Conservation (phyloP, 2,113 vertebrate genomes). For the Lanius collurio region DNA sequence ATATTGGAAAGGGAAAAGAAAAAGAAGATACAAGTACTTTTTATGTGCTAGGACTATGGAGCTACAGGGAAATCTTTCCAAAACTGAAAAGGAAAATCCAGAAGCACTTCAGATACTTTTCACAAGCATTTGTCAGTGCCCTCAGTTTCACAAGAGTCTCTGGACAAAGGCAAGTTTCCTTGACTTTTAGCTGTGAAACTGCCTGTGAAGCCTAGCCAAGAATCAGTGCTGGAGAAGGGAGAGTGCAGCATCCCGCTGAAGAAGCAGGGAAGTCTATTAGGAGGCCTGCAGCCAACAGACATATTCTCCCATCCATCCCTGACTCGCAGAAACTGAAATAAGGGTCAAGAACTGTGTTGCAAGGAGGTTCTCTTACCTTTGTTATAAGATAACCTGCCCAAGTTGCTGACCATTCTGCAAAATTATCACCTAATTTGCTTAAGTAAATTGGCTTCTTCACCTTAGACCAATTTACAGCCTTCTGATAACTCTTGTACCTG, state of each 20-base stretch:
- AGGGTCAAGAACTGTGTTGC: not conserved
- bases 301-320: not conserved
- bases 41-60: not conserved
- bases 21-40: not conserved
- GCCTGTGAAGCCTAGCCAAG: not conserved
- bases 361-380: slow-evolving; percentile 81
- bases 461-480: slow-evolving; percentile 91
- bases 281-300: not conserved
- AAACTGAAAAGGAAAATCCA: not conserved
- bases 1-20: not conserved
- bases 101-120: not conserved
- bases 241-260: not conserved
- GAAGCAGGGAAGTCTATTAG: not conserved
- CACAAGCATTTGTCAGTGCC: not conserved
- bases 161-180: not conserved
- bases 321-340: not conserved
- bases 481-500: slow-evolving; percentile 97
- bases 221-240: not conserved
- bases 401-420: slow-evolving; percentile 96
- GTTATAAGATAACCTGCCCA: slow-evolving; percentile 97
- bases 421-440: slow-evolving; percentile 88
- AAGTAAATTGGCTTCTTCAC: slow-evolving; percentile 96
- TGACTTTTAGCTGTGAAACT: not conserved
- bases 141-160: not conserved
- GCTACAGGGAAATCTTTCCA: not conserved